A percentile compares a stretch with the other conserved stretches of the same genome.
These are phyloP conservation scores for Hirtodrosophila alboralis DNA, from an alignment of 2,888 invertebrate genomes.

Conservation along the genomic window DNA sequence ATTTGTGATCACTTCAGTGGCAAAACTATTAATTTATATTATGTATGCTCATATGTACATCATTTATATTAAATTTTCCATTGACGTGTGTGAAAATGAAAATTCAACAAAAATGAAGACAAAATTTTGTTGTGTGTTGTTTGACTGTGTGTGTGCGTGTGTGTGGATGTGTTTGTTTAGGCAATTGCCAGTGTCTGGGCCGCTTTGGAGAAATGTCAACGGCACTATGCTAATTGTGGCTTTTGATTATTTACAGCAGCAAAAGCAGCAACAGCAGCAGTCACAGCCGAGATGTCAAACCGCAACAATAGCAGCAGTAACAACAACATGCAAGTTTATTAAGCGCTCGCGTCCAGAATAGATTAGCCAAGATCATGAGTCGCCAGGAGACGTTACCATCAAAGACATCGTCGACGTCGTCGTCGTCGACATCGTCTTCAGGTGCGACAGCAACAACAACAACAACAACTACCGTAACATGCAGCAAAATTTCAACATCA, in stretches of 20 bases:
- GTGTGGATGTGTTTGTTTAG: conserved; percentile 35
- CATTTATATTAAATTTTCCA: conserved; percentile 45
- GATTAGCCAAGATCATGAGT: conserved; percentile 63
- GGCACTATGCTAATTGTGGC: conserved; percentile 58
- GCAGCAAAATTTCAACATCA: conserved; percentile 79
- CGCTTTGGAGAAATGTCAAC: conserved; percentile 29
- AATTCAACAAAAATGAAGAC: conserved; percentile 53
- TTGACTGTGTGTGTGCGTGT: conserved; percentile 6
- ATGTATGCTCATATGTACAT: conserved; percentile 17
- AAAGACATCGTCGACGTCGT: conserved; percentile 19
- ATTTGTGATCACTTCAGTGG: conserved; percentile 46
- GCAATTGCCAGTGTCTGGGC: conserved; percentile 64
- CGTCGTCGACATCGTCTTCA: conserved; percentile 8
- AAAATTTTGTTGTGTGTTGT: conserved; percentile 8
- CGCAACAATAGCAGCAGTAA: conserved; percentile 22
- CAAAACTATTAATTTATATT: conserved; percentile 44
- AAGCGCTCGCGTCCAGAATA: conserved; percentile 25
- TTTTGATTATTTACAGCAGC: conserved; percentile 36
- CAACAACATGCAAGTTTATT: conserved; percentile 48
- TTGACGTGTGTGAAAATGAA: conserved; percentile 66
- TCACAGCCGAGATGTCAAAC: conserved; percentile 59
- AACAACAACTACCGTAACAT: conserved; percentile 25
- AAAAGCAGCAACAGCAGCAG: conserved; percentile 25
- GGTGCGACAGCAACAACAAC: conserved; percentile 16
- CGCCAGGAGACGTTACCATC: conserved; percentile 53